These are phyloP conservation scores for Hippocampus guttulatus DNA, from an alignment of 2,113 vertebrate genomes.

Conservation along the genomic window DNA sequence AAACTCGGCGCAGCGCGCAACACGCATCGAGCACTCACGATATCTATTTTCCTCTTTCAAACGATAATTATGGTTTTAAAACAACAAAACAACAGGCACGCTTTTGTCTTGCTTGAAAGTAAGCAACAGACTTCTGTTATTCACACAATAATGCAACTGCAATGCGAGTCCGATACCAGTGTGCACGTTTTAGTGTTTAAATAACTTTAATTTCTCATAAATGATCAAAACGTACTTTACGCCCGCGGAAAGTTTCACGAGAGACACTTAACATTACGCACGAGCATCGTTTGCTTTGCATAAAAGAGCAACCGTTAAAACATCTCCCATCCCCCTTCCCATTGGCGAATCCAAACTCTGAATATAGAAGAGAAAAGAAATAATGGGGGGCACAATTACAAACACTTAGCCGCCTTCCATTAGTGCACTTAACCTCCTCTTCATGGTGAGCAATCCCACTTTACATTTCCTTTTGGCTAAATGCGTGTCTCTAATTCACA, in stretches of 20 bases:
- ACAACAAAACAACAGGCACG: neutral
- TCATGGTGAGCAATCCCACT: constrained; percentile 59
- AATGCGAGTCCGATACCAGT: neutral
- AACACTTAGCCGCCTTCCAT: constrained; percentile 67
- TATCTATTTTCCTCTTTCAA: neutral
- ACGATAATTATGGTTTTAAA: neutral
- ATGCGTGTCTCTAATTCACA: constrained; percentile 85
- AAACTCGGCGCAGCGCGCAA: neutral
- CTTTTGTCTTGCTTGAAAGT: neutral
- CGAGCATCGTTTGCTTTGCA: constrained; percentile 24
- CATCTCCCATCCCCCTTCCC: neutral
- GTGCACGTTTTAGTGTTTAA: neutral
- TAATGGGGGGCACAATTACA: constrained; percentile 60
- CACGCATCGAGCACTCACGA: neutral
- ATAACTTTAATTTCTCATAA: neutral
- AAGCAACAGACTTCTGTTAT: neutral
- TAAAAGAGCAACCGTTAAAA: constrained; percentile 41
- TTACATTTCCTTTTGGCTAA: constrained; percentile 65
- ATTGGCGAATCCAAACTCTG: constrained; percentile 44
- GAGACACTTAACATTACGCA: constrained; percentile 32
- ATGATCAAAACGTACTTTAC: constrained; percentile 4
- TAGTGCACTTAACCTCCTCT: constrained; percentile 68
- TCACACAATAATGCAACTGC: neutral
- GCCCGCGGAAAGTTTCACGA: constrained; percentile 15
- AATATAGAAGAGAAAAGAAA: constrained; percentile 55